A percentile compares a stretch with the other conserved stretches of the same genome.
Conservation (phyloP, 1,140 invertebrate genomes). For the Drosophila truncata region DNA sequence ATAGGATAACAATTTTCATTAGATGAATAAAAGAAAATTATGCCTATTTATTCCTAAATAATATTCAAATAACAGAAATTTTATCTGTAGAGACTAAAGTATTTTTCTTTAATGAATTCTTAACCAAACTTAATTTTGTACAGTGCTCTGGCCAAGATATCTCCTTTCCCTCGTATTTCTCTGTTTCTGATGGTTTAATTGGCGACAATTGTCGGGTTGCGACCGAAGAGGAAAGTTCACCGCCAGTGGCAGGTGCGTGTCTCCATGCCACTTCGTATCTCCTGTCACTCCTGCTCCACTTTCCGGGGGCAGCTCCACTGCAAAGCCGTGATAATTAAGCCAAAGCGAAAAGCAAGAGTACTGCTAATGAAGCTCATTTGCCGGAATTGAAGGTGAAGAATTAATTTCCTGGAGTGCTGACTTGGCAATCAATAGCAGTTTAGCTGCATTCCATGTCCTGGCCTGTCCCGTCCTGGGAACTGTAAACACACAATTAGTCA, state of each 20-base stretch:
- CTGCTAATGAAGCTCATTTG: slow-evolving; percentile 58
- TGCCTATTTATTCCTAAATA: background rate
- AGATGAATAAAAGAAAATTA: background rate
- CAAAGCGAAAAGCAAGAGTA: slow-evolving; percentile 35
- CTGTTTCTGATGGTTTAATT: slow-evolving; percentile 62
- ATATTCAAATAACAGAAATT: background rate
- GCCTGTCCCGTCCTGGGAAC: slow-evolving; percentile 26
- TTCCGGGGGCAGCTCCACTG: slow-evolving; percentile 12
- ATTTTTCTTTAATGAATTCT: too few relatives aligned
- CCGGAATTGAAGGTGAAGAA: slow-evolving; percentile 34
- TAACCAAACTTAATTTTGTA: background rate
- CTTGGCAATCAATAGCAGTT: slow-evolving; percentile 37
- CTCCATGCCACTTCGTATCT: slow-evolving; percentile 13
- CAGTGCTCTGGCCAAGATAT: background rate
- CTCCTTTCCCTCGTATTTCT: slow-evolving; percentile 7
- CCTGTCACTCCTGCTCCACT: slow-evolving; percentile 44
- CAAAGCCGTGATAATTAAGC: slow-evolving; percentile 47
- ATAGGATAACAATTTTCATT: background rate
- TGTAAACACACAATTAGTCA: slow-evolving; percentile 41
- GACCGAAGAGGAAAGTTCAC: slow-evolving; percentile 63
- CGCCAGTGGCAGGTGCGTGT: slow-evolving; percentile 38
- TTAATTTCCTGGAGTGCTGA: slow-evolving; percentile 14
- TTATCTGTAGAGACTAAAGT: too few relatives aligned
- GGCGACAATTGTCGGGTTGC: slow-evolving; percentile 74
- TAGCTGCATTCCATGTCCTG: slow-evolving; percentile 29